Conservation (phyloP, 2,888 invertebrate species). For the Catocala fraxini region DNA sequence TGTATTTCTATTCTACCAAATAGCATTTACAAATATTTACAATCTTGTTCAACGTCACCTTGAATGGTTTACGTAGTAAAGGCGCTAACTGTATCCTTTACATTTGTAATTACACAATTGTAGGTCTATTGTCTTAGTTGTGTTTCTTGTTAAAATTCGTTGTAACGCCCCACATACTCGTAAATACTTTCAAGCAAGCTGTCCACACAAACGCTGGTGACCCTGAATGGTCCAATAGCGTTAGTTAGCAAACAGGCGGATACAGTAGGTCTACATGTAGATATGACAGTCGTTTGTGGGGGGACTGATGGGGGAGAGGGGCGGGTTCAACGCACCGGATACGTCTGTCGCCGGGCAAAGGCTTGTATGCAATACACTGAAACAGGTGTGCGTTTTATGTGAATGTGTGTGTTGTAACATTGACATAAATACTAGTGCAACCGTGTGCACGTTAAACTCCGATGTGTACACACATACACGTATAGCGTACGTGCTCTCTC, state of each 20-base stretch:
- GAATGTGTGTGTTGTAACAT: constrained; percentile 77
- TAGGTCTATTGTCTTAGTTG: constrained; percentile 41
- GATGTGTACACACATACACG: constrained; percentile 39
- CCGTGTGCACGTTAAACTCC: constrained; percentile 59
- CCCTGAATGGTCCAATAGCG: constrained; percentile 65
- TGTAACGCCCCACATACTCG: constrained; percentile 28
- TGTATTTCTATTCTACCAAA: constrained; percentile 32
- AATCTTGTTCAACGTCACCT: constrained; percentile 31
- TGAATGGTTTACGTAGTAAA: constrained; percentile 30
- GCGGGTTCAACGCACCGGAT: constrained; percentile 85
- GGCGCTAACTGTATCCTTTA: constrained; percentile 32
- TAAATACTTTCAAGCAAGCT: constrained; percentile 54
- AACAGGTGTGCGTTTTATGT: constrained; percentile 70
- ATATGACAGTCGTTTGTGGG: constrained; percentile 57
- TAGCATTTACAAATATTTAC: constrained; percentile 41
- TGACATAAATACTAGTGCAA: constrained; percentile 82
- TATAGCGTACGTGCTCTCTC: constrained; percentile 36
- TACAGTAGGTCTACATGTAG: constrained; percentile 59
- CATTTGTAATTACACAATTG: constrained; percentile 48
- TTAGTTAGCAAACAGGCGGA: constrained; percentile 66
- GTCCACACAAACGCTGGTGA: constrained; percentile 59
- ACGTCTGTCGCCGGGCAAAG: constrained; percentile 78
- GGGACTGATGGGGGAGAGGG: constrained; percentile 60
- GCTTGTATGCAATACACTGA: constrained; percentile 67
- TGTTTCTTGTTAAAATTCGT: constrained; percentile 46